Conservation (phyloP, 1,140 invertebrate species). For the Lordiphosa mommai region DNA sequence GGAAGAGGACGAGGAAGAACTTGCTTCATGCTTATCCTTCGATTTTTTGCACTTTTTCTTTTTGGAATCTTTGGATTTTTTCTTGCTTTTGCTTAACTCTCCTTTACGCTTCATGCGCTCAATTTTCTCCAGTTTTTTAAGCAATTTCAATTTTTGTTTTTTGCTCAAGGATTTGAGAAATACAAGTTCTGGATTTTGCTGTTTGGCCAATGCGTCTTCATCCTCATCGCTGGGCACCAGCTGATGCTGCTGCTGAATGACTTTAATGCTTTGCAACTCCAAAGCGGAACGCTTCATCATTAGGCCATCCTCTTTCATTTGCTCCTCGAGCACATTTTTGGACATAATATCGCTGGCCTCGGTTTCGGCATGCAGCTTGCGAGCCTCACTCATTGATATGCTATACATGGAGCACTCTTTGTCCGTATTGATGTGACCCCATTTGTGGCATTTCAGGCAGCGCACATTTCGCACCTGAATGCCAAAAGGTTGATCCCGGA, state of each 20-base stretch:
- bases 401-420: constrained; percentile 95
- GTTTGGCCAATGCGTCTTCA: constrained; percentile 81
- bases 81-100: constrained; percentile 42
- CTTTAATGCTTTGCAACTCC: constrained; percentile 79
- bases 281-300: constrained; percentile 89
- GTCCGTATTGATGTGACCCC: constrained; percentile 99
- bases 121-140: constrained; percentile 91
- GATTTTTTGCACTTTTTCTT: constrained; percentile 37
- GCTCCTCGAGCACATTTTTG: constrained; percentile 88
- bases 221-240: constrained; percentile 81
- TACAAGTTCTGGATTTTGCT: constrained; percentile 59
- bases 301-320: constrained; percentile 95
- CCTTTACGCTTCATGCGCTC: constrained; percentile 83
- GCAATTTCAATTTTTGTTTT: constrained; percentile 93
- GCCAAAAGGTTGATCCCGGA: constrained; percentile 99
- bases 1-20: constrained; percentile 25
- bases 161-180: constrained; percentile 91
- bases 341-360: constrained; percentile 82
- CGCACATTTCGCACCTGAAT: constrained; percentile 98
- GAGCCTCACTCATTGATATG: constrained; percentile 86
- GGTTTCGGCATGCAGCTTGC: constrained; percentile 82
- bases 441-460: constrained; percentile 99
- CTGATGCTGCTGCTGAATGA: constrained; percentile 69
- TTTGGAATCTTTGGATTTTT: constrained; percentile 39
- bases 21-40: constrained; percentile 1